Percentiles rank a stretch among this genome's conserved stretches.
These are phyloP conservation scores for Spodoptera litura DNA, from an alignment of 1,140 invertebrate genomes.

Conservation along the genomic window DNA sequence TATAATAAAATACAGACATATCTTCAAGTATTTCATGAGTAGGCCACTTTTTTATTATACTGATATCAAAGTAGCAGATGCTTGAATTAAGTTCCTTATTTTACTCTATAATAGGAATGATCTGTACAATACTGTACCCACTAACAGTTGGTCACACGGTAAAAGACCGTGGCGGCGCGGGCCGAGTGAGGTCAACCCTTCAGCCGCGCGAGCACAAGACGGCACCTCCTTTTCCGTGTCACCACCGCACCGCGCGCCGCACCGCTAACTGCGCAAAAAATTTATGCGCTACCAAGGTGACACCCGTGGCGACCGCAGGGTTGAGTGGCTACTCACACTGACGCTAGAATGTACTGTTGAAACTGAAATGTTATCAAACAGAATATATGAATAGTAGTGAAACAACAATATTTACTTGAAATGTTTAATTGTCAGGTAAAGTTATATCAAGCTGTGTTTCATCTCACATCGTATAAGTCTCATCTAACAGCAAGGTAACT, in stretches of 20 bases:
- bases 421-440: not conserved
- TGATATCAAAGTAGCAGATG: no score
- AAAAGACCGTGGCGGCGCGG: conserved; percentile 51
- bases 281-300: conserved; percentile 63
- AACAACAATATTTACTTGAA: not conserved
- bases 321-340: conserved; percentile 15
- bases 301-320: conserved; percentile 33
- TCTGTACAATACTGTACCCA: not conserved
- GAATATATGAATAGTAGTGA: no score
- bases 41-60: no score
- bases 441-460: no score
- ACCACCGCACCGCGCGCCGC: conserved; percentile 47
- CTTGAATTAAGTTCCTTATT: no score
- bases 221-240: conserved; percentile 80
- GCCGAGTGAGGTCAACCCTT: conserved; percentile 73
- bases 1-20: no score
- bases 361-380: no score
- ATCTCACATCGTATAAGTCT: no score
- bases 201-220: conserved; percentile 65
- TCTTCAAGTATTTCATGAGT: no score
- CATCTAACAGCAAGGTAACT: no score
- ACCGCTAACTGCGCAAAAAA: conserved; percentile 78
- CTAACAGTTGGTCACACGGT: conserved; percentile 38
- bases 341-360: not conserved
- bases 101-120: no score